phyloP scores from a whole-genome alignment of 2,113 vertebrate species.

The Crotalus helleri region DNA sequence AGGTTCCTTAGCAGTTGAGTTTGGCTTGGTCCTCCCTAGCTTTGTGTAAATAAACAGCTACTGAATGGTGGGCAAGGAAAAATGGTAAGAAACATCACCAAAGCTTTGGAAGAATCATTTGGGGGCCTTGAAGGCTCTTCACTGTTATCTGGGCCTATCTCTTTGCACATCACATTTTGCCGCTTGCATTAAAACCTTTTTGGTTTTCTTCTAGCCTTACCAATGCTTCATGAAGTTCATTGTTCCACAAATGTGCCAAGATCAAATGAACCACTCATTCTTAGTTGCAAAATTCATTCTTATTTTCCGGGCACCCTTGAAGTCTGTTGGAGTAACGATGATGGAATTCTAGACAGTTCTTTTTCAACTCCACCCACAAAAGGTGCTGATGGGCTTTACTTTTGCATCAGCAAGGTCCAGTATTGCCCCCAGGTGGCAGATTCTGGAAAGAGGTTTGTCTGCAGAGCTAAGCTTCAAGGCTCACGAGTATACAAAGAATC shows the following conservation, averaged over 20 bases:
- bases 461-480: slow-evolving; percentile 17
- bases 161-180: background rate
- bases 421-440: background rate
- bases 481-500: background rate
- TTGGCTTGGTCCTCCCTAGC: background rate
- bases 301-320: slow-evolving; percentile 17
- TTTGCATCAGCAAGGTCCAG: slow-evolving; percentile 4
- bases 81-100: background rate
- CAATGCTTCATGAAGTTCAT: background rate
- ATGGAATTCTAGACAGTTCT: background rate
- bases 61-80: background rate
- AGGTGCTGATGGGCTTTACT: background rate
- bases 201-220: slow-evolving; percentile 1
- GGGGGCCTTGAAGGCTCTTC: background rate
- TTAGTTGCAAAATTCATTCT: slow-evolving; percentile 11
- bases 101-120: background rate
- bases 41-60: background rate
- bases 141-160: background rate
- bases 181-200: background rate
- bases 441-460: slow-evolving; percentile 3
- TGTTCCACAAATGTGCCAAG: background rate
- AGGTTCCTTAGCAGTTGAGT: background rate
- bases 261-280: background rate
- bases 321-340: background rate
- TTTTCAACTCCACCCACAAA: background rate